Base-by-base conservation (phyloP, 2,888 invertebrate genomes). In the Amaurobius ferox region DNA sequence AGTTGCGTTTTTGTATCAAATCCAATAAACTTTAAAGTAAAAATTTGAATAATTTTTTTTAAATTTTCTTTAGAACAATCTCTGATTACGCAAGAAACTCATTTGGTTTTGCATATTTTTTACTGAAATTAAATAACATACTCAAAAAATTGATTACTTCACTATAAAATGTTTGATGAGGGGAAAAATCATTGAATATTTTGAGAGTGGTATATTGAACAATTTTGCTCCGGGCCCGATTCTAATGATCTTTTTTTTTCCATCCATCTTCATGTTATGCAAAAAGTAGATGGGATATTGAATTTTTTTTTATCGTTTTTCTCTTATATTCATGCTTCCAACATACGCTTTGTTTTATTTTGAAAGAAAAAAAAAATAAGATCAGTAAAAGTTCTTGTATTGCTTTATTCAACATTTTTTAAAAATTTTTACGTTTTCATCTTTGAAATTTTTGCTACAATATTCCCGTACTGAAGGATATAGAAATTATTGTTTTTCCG, bases 61-160 rank as follows among this genome's bases (percentile, higher is more conserved):
- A n/a, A n/a, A n/a, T 55, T 55, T 55, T 55, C 5, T 0, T 55
- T 16, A 16, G 2, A 23, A 6, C 5, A 1, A 6, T 23, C 23
- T 55, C 23, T 55, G 3, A 23, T 55, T 55, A 55, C n/a, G n/a
- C n/a, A 44, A 44, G 44, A 44, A 44, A 7, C 2, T 44, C n/a
- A 55, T 55, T 23, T 55, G 23, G 19, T 23, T 55, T 55, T 23
- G 6, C 16, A 9, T 44, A 6, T 35, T 44, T 16, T 16, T 44
- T 44, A 11, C 44, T 16, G 16, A 11, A 16, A 23, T 55, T 55
- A 55, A 55, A 55, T 55, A 23, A 23, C 19, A 23, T 16, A 5
- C 55, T 55, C 19, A 55, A 55, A 35, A 55, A 55, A 55, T 55
- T 55, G 55, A 55, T 55, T 55, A 55, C 3, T 16, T 23, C 55